phyloP scores from a whole-genome alignment of 1,140 invertebrate species.

The Popillia japonica region DNA sequence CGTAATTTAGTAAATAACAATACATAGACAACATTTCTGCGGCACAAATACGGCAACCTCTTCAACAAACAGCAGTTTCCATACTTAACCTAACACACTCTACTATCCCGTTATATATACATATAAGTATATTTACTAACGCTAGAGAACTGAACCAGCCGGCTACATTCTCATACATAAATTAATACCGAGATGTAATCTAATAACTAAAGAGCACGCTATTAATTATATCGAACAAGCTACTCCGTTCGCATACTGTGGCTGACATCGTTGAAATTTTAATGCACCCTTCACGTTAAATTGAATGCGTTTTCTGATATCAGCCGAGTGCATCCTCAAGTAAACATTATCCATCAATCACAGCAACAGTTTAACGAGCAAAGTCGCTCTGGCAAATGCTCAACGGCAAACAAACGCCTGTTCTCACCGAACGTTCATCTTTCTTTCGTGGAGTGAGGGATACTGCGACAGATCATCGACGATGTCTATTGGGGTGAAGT shows the following conservation, averaged over 20 bases:
- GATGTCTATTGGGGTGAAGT: conserved; percentile 24
- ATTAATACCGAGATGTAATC: conserved; percentile 4
- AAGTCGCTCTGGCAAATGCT: conserved; percentile 9
- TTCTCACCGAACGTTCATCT: background rate
- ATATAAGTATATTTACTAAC: conserved; percentile 5
- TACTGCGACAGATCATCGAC: background rate
- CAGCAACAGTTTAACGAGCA: conserved; percentile 12
- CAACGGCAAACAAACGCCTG: background rate
- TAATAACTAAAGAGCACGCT: conserved; percentile 14
- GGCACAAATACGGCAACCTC: background rate
- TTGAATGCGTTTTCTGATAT: conserved; percentile 9
- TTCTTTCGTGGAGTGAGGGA: conserved; percentile 9
- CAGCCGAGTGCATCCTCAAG: conserved; percentile 14
- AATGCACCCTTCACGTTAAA: conserved; percentile 21
- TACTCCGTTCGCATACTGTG: background rate
- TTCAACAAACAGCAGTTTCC: background rate
- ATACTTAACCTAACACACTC: background rate
- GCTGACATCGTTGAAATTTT: conserved; percentile 18
- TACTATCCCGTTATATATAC: background rate
- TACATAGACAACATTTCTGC: background rate
- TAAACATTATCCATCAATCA: conserved; percentile 34
- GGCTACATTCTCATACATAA: background rate
- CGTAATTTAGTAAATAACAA: background rate
- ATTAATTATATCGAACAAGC: conserved; percentile 29
- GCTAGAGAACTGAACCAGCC: background rate